phyloP scores from a whole-genome alignment of 1,140 invertebrate species.

The Bombus turneri region DNA sequence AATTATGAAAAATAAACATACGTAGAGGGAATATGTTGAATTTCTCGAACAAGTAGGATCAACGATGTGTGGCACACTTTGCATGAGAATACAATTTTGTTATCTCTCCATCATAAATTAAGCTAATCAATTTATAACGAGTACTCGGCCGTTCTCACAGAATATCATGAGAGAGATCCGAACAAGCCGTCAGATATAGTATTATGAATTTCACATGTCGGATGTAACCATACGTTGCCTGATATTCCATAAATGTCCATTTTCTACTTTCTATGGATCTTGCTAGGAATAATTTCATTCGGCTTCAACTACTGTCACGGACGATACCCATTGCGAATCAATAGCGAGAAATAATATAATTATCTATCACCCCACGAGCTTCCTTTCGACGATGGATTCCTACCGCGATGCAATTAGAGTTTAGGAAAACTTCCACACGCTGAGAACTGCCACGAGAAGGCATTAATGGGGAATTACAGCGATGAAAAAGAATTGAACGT shows the following conservation, averaged over 20 bases:
- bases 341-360: not conserved
- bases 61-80: not conserved
- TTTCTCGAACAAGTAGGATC: not conserved
- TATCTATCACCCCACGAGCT: not conserved
- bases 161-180: no score
- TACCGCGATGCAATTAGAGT: not conserved
- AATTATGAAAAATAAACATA: not conserved
- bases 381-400: not conserved
- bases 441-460: not conserved
- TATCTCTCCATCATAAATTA: no score
- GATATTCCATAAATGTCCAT: no score
- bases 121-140: no score
- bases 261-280: no score
- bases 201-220: no score
- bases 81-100: no score
- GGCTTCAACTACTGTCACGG: not conserved
- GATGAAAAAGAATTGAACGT: not conserved
- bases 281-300: not conserved
- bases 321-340: not conserved
- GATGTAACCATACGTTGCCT: no score
- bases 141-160: no score
- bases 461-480: not conserved
- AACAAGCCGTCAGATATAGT: no score
- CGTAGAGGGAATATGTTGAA: not conserved
- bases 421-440: not conserved